Conservation (phyloP, 2,113 vertebrate genomes). For the Xiphophorus maculatus region DNA sequence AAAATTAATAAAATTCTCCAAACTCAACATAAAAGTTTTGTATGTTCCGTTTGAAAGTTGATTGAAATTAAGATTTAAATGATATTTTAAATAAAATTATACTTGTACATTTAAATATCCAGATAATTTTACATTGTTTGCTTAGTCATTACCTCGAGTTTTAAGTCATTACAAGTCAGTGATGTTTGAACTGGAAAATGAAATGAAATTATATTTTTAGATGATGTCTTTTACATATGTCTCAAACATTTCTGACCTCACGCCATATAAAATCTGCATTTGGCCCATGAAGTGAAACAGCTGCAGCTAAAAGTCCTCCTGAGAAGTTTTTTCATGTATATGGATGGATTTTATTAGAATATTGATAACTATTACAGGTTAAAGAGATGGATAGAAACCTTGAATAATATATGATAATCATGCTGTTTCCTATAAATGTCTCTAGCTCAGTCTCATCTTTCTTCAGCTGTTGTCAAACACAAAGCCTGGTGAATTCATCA, state of each 20-base stretch:
- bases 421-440: constrained; percentile 5
- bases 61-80: constrained; percentile 34
- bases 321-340: background rate
- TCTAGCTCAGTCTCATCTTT: constrained; percentile 1
- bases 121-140: constrained; percentile 49
- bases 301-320: background rate
- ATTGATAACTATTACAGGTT: constrained; percentile 12
- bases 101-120: constrained; percentile 48
- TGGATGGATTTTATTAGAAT: constrained; percentile 11
- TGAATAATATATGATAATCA: constrained; percentile 26
- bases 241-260: constrained; percentile 3
- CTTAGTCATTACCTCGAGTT: constrained; percentile 50
- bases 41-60: constrained; percentile 21
- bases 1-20: background rate
- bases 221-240: constrained; percentile 44
- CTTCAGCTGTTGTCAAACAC: constrained; percentile 9
- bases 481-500: constrained; percentile 25
- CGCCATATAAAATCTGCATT: constrained; percentile 18
- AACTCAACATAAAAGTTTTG: background rate
- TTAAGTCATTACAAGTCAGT: constrained; percentile 55
- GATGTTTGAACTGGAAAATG: constrained; percentile 36
- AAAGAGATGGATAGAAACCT: constrained; percentile 28
- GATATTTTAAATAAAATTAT: constrained; percentile 17
- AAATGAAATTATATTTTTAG: background rate
- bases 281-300: background rate